Evolutionary conservation across 2,113 vertebrate genomes (phyloP).

Genomic region (Mus spicilegus): DNA sequence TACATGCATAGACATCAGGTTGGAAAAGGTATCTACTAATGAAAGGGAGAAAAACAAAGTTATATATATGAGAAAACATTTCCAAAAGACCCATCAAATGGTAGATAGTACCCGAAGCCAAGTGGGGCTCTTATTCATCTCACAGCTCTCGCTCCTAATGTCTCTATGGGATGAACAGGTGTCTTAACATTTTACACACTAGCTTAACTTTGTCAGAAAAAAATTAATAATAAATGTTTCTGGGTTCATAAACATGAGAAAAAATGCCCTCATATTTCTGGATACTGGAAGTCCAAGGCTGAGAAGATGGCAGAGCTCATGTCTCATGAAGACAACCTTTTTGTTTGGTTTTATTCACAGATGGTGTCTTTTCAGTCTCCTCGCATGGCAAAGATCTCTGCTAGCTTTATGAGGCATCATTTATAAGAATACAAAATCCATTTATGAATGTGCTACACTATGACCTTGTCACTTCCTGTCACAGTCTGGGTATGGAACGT

Average conservation of each 20-base stretch:
- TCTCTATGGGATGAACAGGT: background rate
- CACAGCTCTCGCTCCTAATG: background rate
- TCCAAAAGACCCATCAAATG: background rate
- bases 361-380: background rate
- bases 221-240: background rate
- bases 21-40: background rate
- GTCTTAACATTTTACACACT: background rate
- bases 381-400: background rate
- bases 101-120: fast-evolving
- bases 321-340: background rate
- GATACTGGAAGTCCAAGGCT: background rate
- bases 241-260: background rate
- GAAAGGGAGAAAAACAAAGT: background rate
- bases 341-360: background rate
- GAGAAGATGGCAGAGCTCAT: background rate
- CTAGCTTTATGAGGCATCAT: background rate
- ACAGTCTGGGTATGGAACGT: background rate
- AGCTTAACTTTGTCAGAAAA: background rate
- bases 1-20: background rate
- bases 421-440: background rate
- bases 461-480: background rate
- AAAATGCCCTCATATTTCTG: background rate
- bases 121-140: background rate
- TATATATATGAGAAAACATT: background rate
- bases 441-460: too few species aligned